Evolutionary conservation across 1,140 invertebrate genomes (phyloP), one percentile per base, ranked within the genome.

Genomic region (Trichomalopsis sarcophagae): DNA sequence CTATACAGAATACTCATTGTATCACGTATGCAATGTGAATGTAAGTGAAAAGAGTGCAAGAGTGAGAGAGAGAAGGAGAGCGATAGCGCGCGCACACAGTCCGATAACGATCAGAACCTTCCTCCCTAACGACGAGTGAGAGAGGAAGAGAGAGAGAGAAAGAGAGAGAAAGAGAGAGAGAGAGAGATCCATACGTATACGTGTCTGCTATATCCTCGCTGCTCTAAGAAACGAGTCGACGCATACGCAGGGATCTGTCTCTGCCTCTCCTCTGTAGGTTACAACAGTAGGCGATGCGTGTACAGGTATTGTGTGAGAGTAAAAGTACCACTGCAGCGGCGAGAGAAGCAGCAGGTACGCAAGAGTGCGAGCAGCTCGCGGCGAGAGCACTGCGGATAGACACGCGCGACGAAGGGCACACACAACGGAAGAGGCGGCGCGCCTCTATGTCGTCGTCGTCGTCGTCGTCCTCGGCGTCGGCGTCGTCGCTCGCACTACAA

Each of bases 41-140:
- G 50, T 55, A 62, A 21, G 27, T 36, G 30, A 79, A n/a, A n/a
- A 21, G 36, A 33, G 62, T n/a, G 55, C n/a, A 21, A 62, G 6
- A 21, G 55, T n/a, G 14, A 80, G 36, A n/a, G n/a, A 71, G 11
- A 73, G 74, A 68, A 36, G 50, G 69, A 14, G 69, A 50, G 27
- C 66, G 74, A 77, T 73, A 73, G 81, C 33, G 80, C 80, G 23
- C 50, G 62, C 71, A 82, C 27, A 62, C 55, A 62, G 55, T 36
- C 23, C 33, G 83, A 69, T 75, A 71, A 78, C 74, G n/a, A 84
- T 86, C 85, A 76, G 78, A 78, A 44, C 73, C 75, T 62, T 78
- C 83, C 82, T 77, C 66, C 79, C 82, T 23, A 27, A 69, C 44
- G 23, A 71, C 36, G 81, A 82, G 14, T 11, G 21, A 44, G 36